phyloP scores from a whole-genome alignment of 1,140 invertebrate species.

The Eciton burchellii region DNA sequence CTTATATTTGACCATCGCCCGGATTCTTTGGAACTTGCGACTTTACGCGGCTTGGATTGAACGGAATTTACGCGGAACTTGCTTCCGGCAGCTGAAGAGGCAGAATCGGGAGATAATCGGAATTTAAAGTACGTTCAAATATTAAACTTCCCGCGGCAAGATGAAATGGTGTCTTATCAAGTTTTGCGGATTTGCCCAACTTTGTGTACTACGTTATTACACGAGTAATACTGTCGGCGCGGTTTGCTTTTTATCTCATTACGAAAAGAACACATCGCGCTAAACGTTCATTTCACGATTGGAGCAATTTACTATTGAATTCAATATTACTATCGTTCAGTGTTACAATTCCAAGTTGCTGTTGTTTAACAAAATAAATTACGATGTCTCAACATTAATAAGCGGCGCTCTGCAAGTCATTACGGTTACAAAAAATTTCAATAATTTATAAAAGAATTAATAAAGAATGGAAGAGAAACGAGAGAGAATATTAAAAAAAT shows the following conservation, averaged over 20 bases:
- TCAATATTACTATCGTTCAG: background rate
- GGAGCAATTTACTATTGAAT: background rate
- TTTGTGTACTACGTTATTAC: slow-evolving; percentile 22
- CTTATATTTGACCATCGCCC: slow-evolving; percentile 40
- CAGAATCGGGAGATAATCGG: slow-evolving; percentile 56
- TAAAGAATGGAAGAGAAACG: background rate
- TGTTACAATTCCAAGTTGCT: background rate
- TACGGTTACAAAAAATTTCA: no score
- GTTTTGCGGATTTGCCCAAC: slow-evolving; percentile 47
- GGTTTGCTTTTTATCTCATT: slow-evolving; percentile 13
- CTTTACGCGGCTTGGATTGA: slow-evolving; percentile 29
- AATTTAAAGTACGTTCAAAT: slow-evolving; percentile 60
- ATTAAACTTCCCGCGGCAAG: slow-evolving; percentile 40
- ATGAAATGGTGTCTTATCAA: slow-evolving; percentile 32
- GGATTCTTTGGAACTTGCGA: slow-evolving; percentile 46
- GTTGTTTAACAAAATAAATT: background rate
- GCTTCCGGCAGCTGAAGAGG: slow-evolving; percentile 35
- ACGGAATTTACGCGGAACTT: slow-evolving; percentile 38
- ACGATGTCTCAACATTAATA: slow-evolving; percentile 4
- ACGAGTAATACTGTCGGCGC: slow-evolving; percentile 15
- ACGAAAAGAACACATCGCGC: background rate
- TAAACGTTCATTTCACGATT: background rate
- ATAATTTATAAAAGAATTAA: background rate
- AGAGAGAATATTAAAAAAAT: no score
- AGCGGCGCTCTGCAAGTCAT: background rate